phyloP scores from a whole-genome alignment of 2,888 invertebrate species.

The Aplocera efformata region DNA sequence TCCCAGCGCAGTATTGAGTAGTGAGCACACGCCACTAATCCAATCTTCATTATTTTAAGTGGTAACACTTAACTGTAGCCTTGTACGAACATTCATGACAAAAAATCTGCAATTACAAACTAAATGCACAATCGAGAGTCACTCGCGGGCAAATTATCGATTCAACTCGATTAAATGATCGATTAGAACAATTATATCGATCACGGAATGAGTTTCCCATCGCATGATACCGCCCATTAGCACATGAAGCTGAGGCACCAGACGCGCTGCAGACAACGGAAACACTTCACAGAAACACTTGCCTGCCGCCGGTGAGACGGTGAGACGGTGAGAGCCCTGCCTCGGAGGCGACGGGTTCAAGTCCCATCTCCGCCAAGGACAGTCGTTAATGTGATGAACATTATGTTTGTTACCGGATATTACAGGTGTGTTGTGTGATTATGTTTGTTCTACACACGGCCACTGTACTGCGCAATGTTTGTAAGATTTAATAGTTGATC shows the following conservation, averaged over 20 bases:
- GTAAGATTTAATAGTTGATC: no score
- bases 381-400: no score
- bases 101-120: slow-evolving; percentile 13
- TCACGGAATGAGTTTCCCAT: slow-evolving; percentile 31
- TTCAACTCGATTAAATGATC: slow-evolving; percentile 15
- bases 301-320: no score
- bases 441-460: no score
- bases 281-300: no score
- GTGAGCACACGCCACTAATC: background rate
- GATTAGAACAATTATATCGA: slow-evolving; percentile 27
- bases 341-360: no score
- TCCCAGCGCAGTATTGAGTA: no score
- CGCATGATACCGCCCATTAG: slow-evolving; percentile 33
- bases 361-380: no score
- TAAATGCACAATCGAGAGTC: slow-evolving; percentile 19
- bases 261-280: background rate
- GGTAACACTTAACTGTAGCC: slow-evolving; percentile 7
- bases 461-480: no score
- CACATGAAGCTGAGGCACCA: slow-evolving; percentile 19
- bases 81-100: slow-evolving; percentile 11
- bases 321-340: no score
- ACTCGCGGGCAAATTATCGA: slow-evolving; percentile 12
- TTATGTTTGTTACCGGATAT: no score
- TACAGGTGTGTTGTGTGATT: no score
- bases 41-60: background rate